Conservation (phyloP, 2,113 vertebrate genomes). For the Accipiter virgatus region DNA sequence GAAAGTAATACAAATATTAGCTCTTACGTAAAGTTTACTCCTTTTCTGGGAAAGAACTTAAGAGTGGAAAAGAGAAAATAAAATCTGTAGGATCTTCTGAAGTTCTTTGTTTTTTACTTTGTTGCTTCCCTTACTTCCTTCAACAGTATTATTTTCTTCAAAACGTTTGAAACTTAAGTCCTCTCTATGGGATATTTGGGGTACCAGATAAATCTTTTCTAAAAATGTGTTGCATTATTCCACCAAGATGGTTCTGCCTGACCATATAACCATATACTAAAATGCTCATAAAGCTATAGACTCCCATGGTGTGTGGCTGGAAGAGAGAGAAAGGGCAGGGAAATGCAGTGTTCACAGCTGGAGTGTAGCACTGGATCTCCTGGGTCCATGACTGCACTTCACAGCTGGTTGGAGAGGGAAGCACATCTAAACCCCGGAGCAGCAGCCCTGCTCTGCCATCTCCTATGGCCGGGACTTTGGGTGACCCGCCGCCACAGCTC, state of each 20-base stretch:
- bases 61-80: neutral
- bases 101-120: neutral
- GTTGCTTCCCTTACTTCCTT: neutral
- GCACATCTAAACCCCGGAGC: accelerated
- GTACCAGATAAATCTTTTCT: neutral
- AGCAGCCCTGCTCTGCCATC: neutral
- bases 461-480: accelerated
- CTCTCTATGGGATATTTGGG: neutral
- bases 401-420: accelerated
- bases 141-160: neutral
- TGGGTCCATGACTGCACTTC: accelerated
- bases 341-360: neutral
- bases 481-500: accelerated
- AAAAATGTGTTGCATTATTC: neutral
- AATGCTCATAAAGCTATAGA: neutral
- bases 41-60: neutral
- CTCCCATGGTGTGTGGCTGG: neutral
- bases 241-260: neutral
- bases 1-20: neutral
- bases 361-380: neutral
- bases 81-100: neutral
- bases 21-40: accelerated
- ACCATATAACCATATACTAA: neutral
- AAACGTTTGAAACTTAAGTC: neutral
- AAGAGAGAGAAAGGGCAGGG: neutral